Conservation (phyloP, 2,113 vertebrate species). For the Daphoenositta chrysoptera region DNA sequence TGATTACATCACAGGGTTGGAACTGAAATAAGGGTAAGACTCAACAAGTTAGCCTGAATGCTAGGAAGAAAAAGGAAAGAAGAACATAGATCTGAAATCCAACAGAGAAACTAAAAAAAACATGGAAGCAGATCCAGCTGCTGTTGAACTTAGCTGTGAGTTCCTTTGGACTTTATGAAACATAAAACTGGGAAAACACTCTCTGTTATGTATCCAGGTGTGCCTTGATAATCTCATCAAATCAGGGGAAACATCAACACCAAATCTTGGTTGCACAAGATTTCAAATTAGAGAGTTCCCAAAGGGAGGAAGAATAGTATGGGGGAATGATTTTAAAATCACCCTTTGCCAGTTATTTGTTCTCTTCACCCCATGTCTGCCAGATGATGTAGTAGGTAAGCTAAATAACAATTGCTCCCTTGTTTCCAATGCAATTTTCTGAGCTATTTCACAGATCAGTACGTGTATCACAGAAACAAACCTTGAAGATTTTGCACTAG, state of each 20-base stretch:
- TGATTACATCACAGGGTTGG: not conserved
- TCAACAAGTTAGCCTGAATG: accelerated
- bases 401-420: not conserved
- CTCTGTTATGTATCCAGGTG: not conserved
- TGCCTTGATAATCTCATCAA: not conserved
- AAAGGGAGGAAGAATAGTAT: not conserved
- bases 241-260: not conserved
- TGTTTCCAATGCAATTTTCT: not conserved
- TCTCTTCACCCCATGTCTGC: not conserved
- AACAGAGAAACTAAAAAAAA: not conserved
- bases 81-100: not conserved
- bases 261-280: not conserved
- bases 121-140: not conserved
- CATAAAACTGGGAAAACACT: not conserved
- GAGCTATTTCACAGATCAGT: not conserved
- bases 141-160: not conserved
- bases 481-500: not conserved
- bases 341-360: not conserved
- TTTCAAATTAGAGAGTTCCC: not conserved
- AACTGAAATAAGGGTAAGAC: not conserved
- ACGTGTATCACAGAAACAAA: not conserved
- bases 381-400: not conserved
- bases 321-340: not conserved
- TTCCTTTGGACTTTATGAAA: not conserved
- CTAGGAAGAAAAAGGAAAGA: not conserved